phyloP scores from a whole-genome alignment of 2,797 vertebrate genomes.

The Myiothlypis chrysogaster region DNA sequence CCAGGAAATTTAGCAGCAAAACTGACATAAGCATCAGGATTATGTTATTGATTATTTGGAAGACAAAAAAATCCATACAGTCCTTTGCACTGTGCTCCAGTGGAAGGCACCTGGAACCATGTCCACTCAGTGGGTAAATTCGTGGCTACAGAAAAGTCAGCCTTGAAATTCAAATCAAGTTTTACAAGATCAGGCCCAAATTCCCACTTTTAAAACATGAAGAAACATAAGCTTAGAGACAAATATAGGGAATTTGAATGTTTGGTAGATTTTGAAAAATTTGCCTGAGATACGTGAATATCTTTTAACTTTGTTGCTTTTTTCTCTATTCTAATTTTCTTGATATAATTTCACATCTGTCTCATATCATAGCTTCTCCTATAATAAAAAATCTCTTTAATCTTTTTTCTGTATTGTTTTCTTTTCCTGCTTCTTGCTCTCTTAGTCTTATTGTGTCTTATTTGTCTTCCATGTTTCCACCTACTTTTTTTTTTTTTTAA shows the following conservation, averaged over 20 bases:
- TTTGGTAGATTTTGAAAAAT: background rate
- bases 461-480: background rate
- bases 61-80: background rate
- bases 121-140: background rate
- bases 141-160: background rate
- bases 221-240: background rate
- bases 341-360: background rate
- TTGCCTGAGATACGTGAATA: background rate
- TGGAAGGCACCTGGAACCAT: background rate
- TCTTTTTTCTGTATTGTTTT: background rate
- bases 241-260: background rate
- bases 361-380: background rate
- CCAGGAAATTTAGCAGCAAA: background rate
- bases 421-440: background rate
- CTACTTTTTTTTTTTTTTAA: background rate
- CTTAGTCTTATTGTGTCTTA: background rate
- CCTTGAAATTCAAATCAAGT: background rate
- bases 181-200: background rate
- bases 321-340: background rate
- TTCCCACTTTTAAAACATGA: background rate
- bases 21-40: background rate
- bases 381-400: background rate
- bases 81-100: background rate
- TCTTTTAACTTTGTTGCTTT: background rate
- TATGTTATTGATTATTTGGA: conserved; percentile 5